Evolutionary conservation across 2,797 vertebrate genomes (phyloP), one percentile per base, ranked within the genome.

Genomic region (Paramormyrops hopkinsi): DNA sequence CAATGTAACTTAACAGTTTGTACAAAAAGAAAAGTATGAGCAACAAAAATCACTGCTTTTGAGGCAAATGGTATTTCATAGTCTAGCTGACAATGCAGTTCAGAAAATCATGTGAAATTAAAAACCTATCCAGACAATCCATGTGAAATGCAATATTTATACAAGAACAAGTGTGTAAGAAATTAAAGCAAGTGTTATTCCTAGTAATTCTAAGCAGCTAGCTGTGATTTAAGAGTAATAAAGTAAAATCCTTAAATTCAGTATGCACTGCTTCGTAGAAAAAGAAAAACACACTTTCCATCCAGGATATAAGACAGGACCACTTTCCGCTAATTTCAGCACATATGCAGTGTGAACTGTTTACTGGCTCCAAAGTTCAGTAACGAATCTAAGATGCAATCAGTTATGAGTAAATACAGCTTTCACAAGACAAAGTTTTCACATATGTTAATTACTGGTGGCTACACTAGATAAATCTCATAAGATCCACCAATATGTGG

Each of bases 201-300:
- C 76, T 46, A 82, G n/a, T 22, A 46, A 46, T 82, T 82, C 17
- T 44, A 17, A 76, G 33, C 69, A 82, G 76, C 76, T 11, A 82
- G 41, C 29, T 82, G 76, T 46, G 41, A 44, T n/a, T 46, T 8
- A 82, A 46, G 4, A 41, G 69, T 33, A 33, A 41, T 76, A 82
- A 82, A 82, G 41, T 22, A 82, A 82, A 82, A 46, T 82, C 76
- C 69, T 76, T 76, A 22, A 82, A 82, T 46, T 46, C 76, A 82
- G 41, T 17, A 46, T 9, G 19, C 41, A 82, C 41, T 8, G 19
- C 76, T 44, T 9, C 2, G 41, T 82, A 22, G 5, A n/a, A 44
- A 19, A 44, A 44, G 12, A 69, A 33, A 29, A 17, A 73, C 4
- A 37, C 69, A 41, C 41, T 46, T 46, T 82, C 76, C 8, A 46